Percentiles rank a stretch among this genome's conserved stretches.
Evolutionary conservation across 2,113 vertebrate genomes (phyloP).

Genomic region (Ancistrus triradiatus): DNA sequence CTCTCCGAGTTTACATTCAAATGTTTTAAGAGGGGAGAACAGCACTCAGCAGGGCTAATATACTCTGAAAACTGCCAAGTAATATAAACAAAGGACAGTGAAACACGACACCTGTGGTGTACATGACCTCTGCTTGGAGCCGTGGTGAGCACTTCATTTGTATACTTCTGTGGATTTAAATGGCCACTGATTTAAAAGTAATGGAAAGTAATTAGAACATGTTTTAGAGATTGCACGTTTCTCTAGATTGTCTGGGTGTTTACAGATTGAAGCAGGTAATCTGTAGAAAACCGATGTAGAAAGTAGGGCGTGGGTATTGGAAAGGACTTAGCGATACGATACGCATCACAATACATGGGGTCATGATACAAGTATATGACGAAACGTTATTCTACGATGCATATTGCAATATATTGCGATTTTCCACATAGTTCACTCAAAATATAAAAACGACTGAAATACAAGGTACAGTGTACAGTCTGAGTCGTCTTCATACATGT

Average conservation of each 20-base stretch:
- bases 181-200: not conserved
- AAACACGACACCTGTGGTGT: not conserved
- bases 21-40: not conserved
- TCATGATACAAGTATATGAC: no score
- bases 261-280: not conserved
- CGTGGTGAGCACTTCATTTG: constrained; percentile 2
- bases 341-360: no score
- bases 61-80: not conserved
- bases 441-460: no score
- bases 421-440: no score
- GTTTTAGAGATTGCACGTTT: not conserved
- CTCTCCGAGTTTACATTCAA: constrained; percentile 12
- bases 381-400: no score
- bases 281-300: no score
- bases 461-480: no score
- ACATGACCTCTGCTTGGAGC: not conserved
- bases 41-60: not conserved
- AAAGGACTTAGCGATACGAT: no score
- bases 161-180: not conserved
- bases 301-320: no score
- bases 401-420: no score
- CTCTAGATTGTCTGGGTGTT: not conserved
- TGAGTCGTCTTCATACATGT: no score
- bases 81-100: constrained; percentile 3
- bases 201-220: not conserved